Evolutionary conservation across 1,140 invertebrate species (phyloP), one percentile per base, ranked within the genome.

Genomic region (Drosophila biarmipes): DNA sequence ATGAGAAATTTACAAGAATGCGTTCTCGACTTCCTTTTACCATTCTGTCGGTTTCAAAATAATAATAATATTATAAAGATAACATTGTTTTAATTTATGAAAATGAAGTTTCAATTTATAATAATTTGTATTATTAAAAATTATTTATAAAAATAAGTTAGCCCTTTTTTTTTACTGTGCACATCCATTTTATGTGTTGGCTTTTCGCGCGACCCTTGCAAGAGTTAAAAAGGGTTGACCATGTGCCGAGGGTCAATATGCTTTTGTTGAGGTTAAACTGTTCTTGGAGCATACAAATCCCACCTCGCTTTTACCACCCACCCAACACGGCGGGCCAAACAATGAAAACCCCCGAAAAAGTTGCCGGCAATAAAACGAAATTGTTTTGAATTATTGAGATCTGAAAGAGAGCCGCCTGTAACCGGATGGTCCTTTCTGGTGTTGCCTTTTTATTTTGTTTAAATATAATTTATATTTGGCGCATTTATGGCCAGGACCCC

Each of bases 311-410:
- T 62, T 31, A 59, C 37, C 59, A 34, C 59, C 59, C 53, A 62
- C 53, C 31, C 57, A 37, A 45, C 46, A 17, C 14, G 8, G 43
- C 34, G 58, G 42, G 19, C 40, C 51, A 19, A 73, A 74, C 72
- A 75, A 74, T 74, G 72, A 63, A 74, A 74, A 21, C 19, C 53
- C 37, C 56, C 45, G 43, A 63, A 87, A 77, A 87, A 76, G 68
- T 73, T 73, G 73, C 80, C 53, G 56, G 74, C 82, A 78, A 87
- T 87, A 86, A 86, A 87, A 82, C 64, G 74, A 87, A 87, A 87
- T 87, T 89, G 82, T 87, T 87, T 89, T 87, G 82, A 87, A 87
- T 87, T 89, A 87, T 89, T 87, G 82, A 87, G 82, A 78, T 82
- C 79, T 59, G 78, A 46, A 48, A 52, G 55, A 57, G 46, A 66